phyloP scores from a whole-genome alignment of 1,140 invertebrate species.

The Watersipora subatra region DNA sequence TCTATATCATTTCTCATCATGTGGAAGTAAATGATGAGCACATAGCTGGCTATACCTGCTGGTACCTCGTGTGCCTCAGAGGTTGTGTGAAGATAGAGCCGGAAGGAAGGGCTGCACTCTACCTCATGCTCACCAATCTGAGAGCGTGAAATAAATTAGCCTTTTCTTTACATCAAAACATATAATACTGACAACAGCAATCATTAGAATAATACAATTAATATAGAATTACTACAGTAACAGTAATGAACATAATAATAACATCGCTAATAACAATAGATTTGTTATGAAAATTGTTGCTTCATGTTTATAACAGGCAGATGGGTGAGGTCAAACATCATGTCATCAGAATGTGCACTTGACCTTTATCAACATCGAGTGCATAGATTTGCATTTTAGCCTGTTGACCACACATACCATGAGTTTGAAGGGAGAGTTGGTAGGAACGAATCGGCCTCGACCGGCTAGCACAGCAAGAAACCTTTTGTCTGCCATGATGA shows the following conservation, averaged over 20 bases:
- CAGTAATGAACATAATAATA: no score
- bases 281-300: no score
- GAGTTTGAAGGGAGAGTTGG: conserved; percentile 33
- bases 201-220: no score
- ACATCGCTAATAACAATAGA: no score
- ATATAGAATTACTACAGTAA: no score
- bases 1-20: conserved; percentile 24
- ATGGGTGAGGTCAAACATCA: no score
- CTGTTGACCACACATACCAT: conserved; percentile 32
- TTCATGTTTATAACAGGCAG: no score
- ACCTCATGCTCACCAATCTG: conserved; percentile 39
- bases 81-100: conserved; percentile 36
- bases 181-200: background rate
- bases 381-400: no score
- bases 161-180: conserved; percentile 7
- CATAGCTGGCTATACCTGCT: conserved; percentile 28
- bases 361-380: no score
- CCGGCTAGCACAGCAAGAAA: conserved; percentile 26
- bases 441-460: conserved; percentile 26
- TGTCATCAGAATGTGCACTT: no score
- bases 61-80: conserved; percentile 30
- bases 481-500: conserved; percentile 21
- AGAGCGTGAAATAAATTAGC: conserved; percentile 9
- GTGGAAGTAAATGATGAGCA: conserved; percentile 33
- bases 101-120: conserved; percentile 37